Base-by-base conservation (phyloP, 2,113 vertebrate genomes). In the Nettapus auritus region DNA sequence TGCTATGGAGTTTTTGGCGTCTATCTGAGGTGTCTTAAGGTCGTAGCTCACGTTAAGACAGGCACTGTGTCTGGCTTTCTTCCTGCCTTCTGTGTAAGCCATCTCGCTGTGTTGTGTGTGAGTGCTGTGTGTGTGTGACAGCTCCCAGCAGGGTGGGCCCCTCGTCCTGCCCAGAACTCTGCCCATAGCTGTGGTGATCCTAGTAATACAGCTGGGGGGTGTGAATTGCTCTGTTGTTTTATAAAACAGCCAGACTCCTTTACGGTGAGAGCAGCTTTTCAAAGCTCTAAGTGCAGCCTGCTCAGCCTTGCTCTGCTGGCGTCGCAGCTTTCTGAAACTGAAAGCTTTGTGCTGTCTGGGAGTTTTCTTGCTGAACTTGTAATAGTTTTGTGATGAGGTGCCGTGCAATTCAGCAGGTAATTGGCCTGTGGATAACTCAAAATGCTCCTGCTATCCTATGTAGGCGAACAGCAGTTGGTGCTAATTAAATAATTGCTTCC, bases 401-500 rank as follows among this genome's bases (percentile, higher is more conserved):
- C 89, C 73, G 19, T 70, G 85, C 80, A 75, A 31, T 82, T 93
- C 84, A 90, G 67, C 70, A 59, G 33, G 83, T 88, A 83, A 73
- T 70, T 91, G 92, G 68, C 88, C 71, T 85, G n/a, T 62, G 59
- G 81, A 42, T 77, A 87, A 83, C 82, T 77, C 71, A 89, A 13
- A 90, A 71, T 90, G 26, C 90, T 90, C 69, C 60, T 78, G 22
- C 38, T 62, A 77, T 75, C 78, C 13, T 67, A 66, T 75, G 36
- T 38, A 63, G 76, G 59, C 94, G 82, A 93, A 73, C 46, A 86
- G 60, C 76, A 69, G 63, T 85, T 82, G 2, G n/a, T 84, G 36
- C 80, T 89, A 93, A 93, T 96, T 85, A 93, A 93, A 86, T 93
- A 67, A 95, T 94, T 86, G 53, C 80, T 90, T 94, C 70, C 29